Evolutionary conservation across 2,797 vertebrate genomes (phyloP).

Genomic region (Trachurus trachurus): DNA sequence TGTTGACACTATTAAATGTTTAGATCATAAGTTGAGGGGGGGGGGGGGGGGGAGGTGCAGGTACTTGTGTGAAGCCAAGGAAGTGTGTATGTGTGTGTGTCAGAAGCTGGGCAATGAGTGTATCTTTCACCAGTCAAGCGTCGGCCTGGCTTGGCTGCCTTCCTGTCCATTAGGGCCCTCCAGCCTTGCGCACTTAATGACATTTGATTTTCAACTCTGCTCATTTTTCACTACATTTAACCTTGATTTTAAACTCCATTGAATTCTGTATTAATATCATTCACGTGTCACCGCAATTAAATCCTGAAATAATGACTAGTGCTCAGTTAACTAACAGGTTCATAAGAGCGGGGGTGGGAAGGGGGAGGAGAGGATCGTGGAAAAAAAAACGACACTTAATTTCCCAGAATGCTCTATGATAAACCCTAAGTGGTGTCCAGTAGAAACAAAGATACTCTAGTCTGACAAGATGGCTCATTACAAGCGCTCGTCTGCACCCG

Average conservation of each 20-base stretch:
- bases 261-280: slow-evolving; percentile 52
- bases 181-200: slow-evolving; percentile 52
- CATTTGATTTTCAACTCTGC: slow-evolving; percentile 49
- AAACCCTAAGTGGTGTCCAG: background rate
- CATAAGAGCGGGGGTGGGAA: background rate
- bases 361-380: background rate
- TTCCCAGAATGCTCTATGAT: background rate
- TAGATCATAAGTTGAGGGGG: background rate
- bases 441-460: background rate
- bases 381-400: background rate
- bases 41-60: background rate
- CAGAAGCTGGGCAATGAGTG: slow-evolving; percentile 9
- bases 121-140: slow-evolving; percentile 44
- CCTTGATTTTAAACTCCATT: slow-evolving; percentile 59
- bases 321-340: slow-evolving; percentile 40
- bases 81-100: slow-evolving; percentile 5
- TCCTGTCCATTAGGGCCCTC: slow-evolving; percentile 41
- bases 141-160: slow-evolving; percentile 19
- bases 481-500: no score
- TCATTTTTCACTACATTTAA: slow-evolving; percentile 71
- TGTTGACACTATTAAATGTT: background rate
- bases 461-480: no score
- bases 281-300: slow-evolving; percentile 46
- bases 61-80: background rate
- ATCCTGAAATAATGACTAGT: slow-evolving; percentile 28